Conservation (phyloP, 2,797 vertebrate species). For the Melanotaenia trifasciata region DNA sequence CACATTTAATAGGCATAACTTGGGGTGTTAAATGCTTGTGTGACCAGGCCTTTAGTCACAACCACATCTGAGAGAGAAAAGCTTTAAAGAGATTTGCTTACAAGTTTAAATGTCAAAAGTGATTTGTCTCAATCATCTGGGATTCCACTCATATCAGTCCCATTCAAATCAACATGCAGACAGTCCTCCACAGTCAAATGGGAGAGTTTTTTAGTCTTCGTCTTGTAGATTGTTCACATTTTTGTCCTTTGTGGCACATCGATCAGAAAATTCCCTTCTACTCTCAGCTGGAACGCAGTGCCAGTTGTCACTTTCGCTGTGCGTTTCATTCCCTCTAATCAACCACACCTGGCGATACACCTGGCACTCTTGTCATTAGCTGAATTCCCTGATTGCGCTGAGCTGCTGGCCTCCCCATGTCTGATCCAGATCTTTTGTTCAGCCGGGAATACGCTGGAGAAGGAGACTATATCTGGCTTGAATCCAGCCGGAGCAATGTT, state of each 20-base stretch:
- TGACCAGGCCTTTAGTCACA: neutral
- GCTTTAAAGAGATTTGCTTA: neutral
- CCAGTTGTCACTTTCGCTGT: slow-evolving; percentile 73
- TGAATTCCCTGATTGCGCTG: slow-evolving; percentile 69
- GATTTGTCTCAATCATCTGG: neutral
- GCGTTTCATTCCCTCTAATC: slow-evolving; percentile 75
- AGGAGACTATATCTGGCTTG: slow-evolving; percentile 9
- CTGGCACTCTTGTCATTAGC: slow-evolving; percentile 77
- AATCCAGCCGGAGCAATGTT: slow-evolving; percentile 15
- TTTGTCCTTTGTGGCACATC: slow-evolving; percentile 56
- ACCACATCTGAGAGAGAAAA: neutral
- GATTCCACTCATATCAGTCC: slow-evolving; percentile 2
- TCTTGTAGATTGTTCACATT: slow-evolving; percentile 32
- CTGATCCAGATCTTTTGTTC: slow-evolving; percentile 59
- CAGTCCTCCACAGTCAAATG: slow-evolving; percentile 12
- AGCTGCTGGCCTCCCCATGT: slow-evolving; percentile 43
- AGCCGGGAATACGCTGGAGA: slow-evolving; percentile 19
- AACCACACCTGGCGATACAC: slow-evolving; percentile 82
- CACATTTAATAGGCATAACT: neutral
- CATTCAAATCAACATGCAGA: slow-evolving; percentile 2
- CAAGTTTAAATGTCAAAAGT: neutral
- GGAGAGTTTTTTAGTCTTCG: slow-evolving; percentile 20
- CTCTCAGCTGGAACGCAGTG: slow-evolving; percentile 60
- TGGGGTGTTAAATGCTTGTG: neutral
- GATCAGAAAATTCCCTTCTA: slow-evolving; percentile 44